Conservation (phyloP, 1,140 invertebrate genomes). For the Stegodyphus dumicola region DNA sequence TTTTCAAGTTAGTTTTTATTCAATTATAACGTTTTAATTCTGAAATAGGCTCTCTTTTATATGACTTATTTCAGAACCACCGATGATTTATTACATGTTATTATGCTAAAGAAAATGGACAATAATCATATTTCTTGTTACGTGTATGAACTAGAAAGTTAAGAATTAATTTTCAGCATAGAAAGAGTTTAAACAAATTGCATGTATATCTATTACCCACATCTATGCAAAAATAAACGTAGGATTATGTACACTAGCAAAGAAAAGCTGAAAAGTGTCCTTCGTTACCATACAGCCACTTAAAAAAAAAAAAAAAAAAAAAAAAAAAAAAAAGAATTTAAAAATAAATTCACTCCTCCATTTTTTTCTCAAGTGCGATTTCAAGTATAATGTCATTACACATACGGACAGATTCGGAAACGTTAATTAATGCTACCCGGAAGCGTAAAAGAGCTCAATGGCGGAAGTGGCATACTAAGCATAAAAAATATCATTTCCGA, state of each 20-base stretch:
- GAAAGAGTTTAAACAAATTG: too few species aligned
- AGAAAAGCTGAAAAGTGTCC: not conserved
- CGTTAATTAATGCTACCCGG: conserved; percentile 58
- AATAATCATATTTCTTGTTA: too few species aligned
- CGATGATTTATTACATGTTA: too few species aligned
- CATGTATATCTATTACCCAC: too few species aligned
- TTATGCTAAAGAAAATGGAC: too few species aligned
- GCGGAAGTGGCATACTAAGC: conserved; percentile 41
- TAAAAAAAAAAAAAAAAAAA: not conserved
- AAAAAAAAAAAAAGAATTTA: not conserved
- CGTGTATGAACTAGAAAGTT: too few species aligned
- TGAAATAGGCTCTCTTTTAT: too few species aligned
- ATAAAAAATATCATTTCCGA: conserved; percentile 23
- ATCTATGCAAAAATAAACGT: too few species aligned
- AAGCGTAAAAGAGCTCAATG: conserved; percentile 38
- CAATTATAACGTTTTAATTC: too few species aligned
- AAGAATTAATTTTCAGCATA: too few species aligned
- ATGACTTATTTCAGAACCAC: too few species aligned
- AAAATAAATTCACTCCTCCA: not conserved
- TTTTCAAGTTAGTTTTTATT: too few species aligned
- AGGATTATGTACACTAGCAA: not conserved
- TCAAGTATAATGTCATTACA: conserved; percentile 56
- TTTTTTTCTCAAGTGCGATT: not conserved
- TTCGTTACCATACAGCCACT: not conserved
- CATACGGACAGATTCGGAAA: conserved; percentile 37